These are phyloP conservation scores for Bos indicus DNA, from an alignment of 2,113 vertebrate genomes.

Conservation along the genomic window DNA sequence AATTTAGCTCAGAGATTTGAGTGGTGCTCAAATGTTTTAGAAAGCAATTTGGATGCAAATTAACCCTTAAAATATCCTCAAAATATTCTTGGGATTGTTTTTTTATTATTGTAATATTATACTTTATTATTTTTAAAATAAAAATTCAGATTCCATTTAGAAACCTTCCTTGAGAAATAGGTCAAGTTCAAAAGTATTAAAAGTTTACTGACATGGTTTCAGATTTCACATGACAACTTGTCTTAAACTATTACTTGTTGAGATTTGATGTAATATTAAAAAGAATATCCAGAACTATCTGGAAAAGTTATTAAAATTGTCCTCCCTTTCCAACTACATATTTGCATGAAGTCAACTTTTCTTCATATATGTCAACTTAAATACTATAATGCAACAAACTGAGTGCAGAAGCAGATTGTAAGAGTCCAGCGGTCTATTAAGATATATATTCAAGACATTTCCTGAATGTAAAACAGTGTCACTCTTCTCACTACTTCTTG, in stretches of 20 bases:
- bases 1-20: background rate
- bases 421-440: background rate
- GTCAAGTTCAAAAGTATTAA: background rate
- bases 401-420: background rate
- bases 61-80: background rate
- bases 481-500: background rate
- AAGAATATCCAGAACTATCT: background rate
- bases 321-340: background rate
- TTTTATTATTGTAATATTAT: background rate
- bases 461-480: background rate
- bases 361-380: background rate
- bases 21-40: background rate
- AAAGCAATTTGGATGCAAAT: background rate
- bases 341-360: background rate
- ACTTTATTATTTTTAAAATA: background rate
- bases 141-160: background rate
- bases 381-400: background rate
- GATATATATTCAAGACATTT: background rate
- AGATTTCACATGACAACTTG: background rate
- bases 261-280: background rate
- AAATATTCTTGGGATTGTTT: background rate
- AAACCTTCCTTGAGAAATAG: background rate
- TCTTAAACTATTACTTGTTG: background rate
- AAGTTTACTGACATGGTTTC: background rate
- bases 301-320: background rate